Conservation (phyloP, 2,113 vertebrate genomes). For the Plotosus lineatus region DNA sequence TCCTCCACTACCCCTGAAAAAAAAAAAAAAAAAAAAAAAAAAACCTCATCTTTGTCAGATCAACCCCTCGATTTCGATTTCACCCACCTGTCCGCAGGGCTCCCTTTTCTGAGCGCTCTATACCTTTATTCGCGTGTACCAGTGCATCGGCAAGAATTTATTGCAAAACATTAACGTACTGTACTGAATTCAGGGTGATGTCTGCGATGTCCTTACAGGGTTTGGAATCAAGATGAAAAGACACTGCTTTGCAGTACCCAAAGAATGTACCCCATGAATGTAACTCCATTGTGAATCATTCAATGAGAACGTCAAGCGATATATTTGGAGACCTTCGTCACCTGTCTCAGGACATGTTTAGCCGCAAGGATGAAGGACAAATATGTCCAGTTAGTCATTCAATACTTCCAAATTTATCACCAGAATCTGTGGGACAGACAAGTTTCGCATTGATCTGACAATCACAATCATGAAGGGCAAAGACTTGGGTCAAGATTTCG, state of each 20-base stretch:
- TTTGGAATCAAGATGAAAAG: not conserved
- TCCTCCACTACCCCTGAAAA: constrained; percentile 35
- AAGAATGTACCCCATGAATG: not conserved
- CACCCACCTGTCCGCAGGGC: constrained; percentile 43
- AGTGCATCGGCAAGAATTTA: not conserved
- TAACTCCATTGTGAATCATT: not conserved
- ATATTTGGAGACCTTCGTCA: not conserved
- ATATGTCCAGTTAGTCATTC: constrained; percentile 8
- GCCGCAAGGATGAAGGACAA: not conserved
- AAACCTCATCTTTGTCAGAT: constrained; percentile 45
- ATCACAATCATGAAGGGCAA: not conserved
- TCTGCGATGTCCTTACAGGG: not conserved
- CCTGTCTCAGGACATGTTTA: not conserved
- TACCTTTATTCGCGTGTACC: constrained; percentile 9
- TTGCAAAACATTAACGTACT: not conserved
- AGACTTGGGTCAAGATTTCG: constrained; percentile 3
- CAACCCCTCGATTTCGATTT: constrained; percentile 27
- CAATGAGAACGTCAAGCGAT: not conserved
- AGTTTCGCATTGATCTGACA: not conserved
- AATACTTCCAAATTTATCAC: not conserved
- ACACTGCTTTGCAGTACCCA: not conserved
- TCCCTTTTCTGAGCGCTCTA: constrained; percentile 33
- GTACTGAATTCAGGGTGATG: not conserved
- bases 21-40: too few relatives aligned
- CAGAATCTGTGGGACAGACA: not conserved